These are phyloP conservation scores for Oenanthe oenanthe DNA, from an alignment of 2,113 vertebrate species.

Conservation along the genomic window DNA sequence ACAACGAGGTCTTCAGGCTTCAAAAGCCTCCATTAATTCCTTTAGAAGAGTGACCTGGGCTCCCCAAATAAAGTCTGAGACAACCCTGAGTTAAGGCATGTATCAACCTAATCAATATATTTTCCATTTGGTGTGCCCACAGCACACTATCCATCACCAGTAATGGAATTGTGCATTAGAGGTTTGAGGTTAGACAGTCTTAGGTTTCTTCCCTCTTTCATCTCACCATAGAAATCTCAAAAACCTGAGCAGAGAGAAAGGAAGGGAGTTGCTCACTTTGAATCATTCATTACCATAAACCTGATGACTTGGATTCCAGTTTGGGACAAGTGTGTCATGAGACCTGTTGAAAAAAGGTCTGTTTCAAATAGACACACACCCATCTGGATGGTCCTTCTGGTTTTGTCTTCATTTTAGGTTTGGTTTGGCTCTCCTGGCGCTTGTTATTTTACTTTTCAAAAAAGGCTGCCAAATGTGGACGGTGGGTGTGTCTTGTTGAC, in stretches of 20 bases:
- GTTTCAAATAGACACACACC: slow-evolving; percentile 57
- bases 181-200: not conserved
- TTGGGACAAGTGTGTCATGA: slow-evolving; percentile 41
- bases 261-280: not conserved
- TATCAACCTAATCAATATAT: not conserved
- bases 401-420: slow-evolving; percentile 62
- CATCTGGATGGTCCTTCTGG: slow-evolving; percentile 49
- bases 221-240: not conserved
- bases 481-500: slow-evolving; percentile 76
- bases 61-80: not conserved
- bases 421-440: slow-evolving; percentile 64
- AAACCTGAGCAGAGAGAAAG: not conserved
- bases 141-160: not conserved
- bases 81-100: not conserved
- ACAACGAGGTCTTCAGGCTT: not conserved
- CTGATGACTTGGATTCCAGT: slow-evolving; percentile 48
- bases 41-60: not conserved
- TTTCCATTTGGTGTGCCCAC: not conserved
- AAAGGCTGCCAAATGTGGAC: slow-evolving; percentile 68
- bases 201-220: not conserved
- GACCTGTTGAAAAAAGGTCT: slow-evolving; percentile 38
- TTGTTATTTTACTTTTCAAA: slow-evolving; percentile 61
- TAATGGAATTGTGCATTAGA: not conserved
- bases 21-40: not conserved
- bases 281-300: slow-evolving; percentile 47